Conservation (phyloP, 1,140 invertebrate genomes). For the Matsumurasca onukii region DNA sequence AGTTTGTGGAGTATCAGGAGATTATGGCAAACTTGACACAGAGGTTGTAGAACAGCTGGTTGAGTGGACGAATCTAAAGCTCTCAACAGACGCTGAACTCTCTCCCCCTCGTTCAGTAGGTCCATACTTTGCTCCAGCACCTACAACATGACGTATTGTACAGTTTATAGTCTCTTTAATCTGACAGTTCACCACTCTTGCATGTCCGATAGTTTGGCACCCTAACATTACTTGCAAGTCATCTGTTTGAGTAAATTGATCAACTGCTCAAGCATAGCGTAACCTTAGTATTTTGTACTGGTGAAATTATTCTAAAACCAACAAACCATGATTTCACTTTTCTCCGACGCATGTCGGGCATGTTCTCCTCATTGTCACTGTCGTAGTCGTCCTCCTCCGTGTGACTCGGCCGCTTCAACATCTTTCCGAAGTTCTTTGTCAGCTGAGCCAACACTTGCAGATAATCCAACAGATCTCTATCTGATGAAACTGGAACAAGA, state of each 20-base stretch:
- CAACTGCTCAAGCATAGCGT: too few species aligned
- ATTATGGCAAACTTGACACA: constrained; percentile 78
- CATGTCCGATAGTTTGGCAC: not conserved
- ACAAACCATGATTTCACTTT: not conserved
- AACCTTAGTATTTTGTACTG: too few species aligned
- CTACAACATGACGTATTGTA: constrained; percentile 34
- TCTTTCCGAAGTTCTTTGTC: constrained; percentile 42
- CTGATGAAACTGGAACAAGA: constrained; percentile 17
- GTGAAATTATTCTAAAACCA: not conserved
- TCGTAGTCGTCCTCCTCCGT: constrained; percentile 34
- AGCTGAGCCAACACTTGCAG: constrained; percentile 50
- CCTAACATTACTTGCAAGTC: too few species aligned
- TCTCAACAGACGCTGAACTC: constrained; percentile 60
- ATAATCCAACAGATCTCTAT: constrained; percentile 40
- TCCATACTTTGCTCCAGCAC: constrained; percentile 54
- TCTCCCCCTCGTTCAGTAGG: constrained; percentile 65
- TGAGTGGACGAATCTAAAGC: constrained; percentile 60
- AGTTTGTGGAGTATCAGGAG: constrained; percentile 71
- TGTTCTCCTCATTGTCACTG: constrained; percentile 45
- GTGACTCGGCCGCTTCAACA: constrained; percentile 26
- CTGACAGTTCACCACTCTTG: not conserved
- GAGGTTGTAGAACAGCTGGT: constrained; percentile 53
- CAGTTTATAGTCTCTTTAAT: not conserved
- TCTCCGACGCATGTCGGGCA: not conserved
- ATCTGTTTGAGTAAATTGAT: too few species aligned